A percentile compares a stretch with the other conserved stretches of the same genome.
Conservation (phyloP, 2,888 invertebrate genomes). For the Spilosoma lubricipeda region DNA sequence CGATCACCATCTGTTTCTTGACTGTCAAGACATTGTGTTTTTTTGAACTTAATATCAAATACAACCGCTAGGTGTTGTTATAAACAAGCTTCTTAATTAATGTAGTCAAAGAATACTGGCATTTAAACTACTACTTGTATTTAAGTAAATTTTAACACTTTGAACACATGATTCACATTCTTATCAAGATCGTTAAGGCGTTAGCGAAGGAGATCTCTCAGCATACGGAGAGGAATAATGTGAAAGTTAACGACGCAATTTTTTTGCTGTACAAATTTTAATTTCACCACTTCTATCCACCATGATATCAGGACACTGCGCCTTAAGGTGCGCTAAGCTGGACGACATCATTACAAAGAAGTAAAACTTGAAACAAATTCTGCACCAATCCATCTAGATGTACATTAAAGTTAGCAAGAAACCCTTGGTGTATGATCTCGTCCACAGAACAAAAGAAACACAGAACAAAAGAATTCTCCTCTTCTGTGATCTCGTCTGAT, state of each 20-base stretch:
- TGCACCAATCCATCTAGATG: too few species aligned
- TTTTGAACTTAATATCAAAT: not conserved
- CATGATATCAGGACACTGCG: too few species aligned
- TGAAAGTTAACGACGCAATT: not conserved
- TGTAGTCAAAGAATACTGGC: not conserved
- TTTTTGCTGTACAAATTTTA: too few species aligned
- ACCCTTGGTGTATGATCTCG: not conserved
- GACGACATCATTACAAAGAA: too few species aligned
- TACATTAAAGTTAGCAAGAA: not conserved
- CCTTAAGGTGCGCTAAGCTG: too few species aligned
- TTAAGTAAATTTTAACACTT: not conserved
- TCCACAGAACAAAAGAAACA: too few species aligned
- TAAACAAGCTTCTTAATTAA: not conserved
- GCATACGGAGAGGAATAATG: not conserved
- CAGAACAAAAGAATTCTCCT: too few species aligned
- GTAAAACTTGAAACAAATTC: too few species aligned
- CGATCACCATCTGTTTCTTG: not conserved
- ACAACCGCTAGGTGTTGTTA: not conserved
- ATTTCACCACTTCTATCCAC: too few species aligned
- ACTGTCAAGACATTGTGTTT: not conserved
- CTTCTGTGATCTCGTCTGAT: too few species aligned
- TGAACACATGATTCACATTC: too few species aligned
- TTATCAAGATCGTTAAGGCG: too few species aligned
- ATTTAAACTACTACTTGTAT: not conserved
- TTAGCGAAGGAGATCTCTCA: not conserved